These are phyloP conservation scores for Bos taurus DNA, from an alignment of 2,113 vertebrate species.

Conservation along the genomic window DNA sequence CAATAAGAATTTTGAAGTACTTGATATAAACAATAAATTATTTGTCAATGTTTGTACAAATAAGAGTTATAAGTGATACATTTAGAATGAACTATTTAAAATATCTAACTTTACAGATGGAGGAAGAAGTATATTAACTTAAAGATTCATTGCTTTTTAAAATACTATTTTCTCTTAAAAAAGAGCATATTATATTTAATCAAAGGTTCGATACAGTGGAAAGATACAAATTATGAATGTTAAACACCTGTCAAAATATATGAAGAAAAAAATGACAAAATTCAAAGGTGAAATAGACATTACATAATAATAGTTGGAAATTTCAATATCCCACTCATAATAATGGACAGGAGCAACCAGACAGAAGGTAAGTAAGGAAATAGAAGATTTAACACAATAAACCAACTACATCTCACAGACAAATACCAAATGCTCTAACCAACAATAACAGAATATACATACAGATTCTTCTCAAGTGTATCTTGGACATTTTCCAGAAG, in stretches of 20 bases:
- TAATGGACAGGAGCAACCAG: background rate
- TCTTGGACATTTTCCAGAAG: background rate
- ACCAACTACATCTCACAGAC: background rate
- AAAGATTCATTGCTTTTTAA: background rate
- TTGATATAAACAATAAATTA: background rate
- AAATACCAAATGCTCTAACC: background rate
- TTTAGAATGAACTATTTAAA: background rate
- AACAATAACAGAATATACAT: background rate
- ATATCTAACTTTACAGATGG: constrained; percentile 11
- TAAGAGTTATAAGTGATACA: background rate
- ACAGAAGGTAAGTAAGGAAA: background rate
- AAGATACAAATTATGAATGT: background rate
- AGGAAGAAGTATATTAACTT: background rate
- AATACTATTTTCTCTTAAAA: constrained; percentile 19
- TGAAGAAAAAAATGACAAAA: background rate
- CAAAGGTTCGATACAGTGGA: background rate
- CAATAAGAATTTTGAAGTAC: background rate
- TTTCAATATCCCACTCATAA: background rate
- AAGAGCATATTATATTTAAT: background rate
- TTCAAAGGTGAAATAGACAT: background rate
- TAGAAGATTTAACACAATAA: background rate
- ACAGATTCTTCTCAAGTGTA: background rate
- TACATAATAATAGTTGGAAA: background rate
- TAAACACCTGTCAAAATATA: background rate
- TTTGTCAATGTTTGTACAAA: background rate